A percentile compares a stretch with the other conserved stretches of the same genome.
Evolutionary conservation across 2,888 invertebrate genomes (phyloP).

Genomic region (Hanleya hanleyi): DNA sequence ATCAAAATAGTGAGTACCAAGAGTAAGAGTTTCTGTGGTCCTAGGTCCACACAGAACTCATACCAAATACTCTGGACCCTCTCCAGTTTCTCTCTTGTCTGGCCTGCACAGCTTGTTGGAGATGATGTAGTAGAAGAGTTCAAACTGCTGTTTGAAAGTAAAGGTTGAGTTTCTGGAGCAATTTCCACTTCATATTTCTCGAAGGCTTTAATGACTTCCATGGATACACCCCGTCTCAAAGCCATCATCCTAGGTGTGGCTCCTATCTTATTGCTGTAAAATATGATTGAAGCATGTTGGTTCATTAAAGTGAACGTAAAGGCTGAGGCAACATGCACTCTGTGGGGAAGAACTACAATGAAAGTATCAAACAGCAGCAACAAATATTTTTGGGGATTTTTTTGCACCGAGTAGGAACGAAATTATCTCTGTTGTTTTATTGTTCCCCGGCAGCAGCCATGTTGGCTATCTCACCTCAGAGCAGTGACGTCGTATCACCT

Average conservation of each 20-base stretch:
- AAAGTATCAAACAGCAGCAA: no score
- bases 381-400: no score
- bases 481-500: no score
- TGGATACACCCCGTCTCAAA: constrained; percentile 44
- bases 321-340: no score
- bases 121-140: not conserved
- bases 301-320: no score
- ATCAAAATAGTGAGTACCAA: constrained; percentile 39
- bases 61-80: constrained; percentile 37
- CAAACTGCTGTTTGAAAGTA: not conserved
- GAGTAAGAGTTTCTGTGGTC: constrained; percentile 33
- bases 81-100: constrained; percentile 3
- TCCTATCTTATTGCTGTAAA: constrained; percentile 46
- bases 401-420: no score
- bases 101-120: not conserved
- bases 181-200: constrained; percentile 30
- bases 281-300: no score
- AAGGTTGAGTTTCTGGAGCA: not conserved
- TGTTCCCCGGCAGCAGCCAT: no score
- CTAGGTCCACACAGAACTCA: constrained; percentile 47
- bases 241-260: constrained; percentile 48
- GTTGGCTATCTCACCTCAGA: no score
- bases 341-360: no score
- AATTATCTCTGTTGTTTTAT: no score
- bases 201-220: constrained; percentile 33